These are phyloP conservation scores for Thaumatotibia leucotreta DNA, from an alignment of 1,140 invertebrate genomes.

Conservation along the genomic window DNA sequence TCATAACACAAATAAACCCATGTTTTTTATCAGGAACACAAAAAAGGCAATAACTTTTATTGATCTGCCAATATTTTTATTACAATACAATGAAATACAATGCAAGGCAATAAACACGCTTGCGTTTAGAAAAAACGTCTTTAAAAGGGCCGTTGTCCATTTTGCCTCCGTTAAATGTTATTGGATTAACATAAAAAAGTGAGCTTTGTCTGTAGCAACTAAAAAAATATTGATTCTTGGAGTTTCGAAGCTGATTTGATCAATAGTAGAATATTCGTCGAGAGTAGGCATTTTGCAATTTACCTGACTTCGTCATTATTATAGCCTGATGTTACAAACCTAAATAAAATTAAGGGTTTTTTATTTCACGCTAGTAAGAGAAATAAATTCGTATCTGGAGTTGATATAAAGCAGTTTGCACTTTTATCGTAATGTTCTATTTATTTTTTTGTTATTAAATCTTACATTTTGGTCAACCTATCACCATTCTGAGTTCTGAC, in stretches of 20 bases:
- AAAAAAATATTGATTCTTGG: not conserved
- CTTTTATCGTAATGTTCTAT: too few relatives aligned
- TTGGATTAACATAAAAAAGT: not conserved
- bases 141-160: slow-evolving; percentile 4
- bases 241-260: not conserved
- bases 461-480: too few relatives aligned
- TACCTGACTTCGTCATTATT: too few relatives aligned
- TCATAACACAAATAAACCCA: not conserved
- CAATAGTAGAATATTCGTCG: too few relatives aligned
- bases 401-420: too few relatives aligned
- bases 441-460: too few relatives aligned
- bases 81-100: not conserved
- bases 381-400: too few relatives aligned
- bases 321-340: too few relatives aligned
- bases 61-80: not conserved
- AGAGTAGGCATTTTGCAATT: too few relatives aligned
- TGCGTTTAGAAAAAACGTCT: not conserved
- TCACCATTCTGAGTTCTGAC: too few relatives aligned
- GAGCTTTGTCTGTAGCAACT: not conserved
- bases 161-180: not conserved
- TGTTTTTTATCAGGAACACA: slow-evolving; percentile 20
- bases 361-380: too few relatives aligned
- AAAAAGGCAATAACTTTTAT: slow-evolving; percentile 4
- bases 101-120: not conserved
- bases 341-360: too few relatives aligned